Evolutionary conservation across 2,888 invertebrate species (phyloP).

Genomic region (Melinopterus prodromus): DNA sequence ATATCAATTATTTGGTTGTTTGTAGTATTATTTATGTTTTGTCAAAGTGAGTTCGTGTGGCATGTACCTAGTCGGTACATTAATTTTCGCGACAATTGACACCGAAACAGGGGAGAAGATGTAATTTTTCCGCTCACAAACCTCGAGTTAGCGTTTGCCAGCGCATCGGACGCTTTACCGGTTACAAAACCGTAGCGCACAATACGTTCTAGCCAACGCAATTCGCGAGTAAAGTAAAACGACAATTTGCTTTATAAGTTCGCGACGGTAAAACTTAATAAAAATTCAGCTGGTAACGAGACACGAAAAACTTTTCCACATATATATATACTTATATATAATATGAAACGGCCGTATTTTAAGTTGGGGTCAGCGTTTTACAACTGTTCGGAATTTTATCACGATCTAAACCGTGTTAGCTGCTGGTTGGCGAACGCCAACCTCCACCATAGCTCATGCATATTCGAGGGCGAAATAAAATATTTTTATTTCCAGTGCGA

Average conservation of each 20-base stretch:
- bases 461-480: background rate
- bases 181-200: background rate
- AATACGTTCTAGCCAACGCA: background rate
- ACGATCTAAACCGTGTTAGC: background rate
- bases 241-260: constrained; percentile 4
- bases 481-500: background rate
- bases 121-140: background rate
- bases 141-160: background rate
- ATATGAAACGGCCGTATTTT: background rate
- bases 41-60: background rate
- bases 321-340: background rate
- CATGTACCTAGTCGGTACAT: background rate
- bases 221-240: background rate
- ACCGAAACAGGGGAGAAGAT: background rate
- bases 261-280: constrained; percentile 4
- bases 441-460: background rate
- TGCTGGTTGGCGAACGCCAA: background rate
- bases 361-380: background rate
- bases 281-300: background rate
- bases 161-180: background rate
- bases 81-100: background rate
- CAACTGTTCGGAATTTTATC: background rate
- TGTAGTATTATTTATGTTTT: background rate
- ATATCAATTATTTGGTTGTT: background rate
- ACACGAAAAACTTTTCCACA: background rate